Percentiles rank a stretch among this genome's conserved stretches.
Evolutionary conservation across 2,113 vertebrate species (phyloP).

Genomic region (Glaucomys volans): DNA sequence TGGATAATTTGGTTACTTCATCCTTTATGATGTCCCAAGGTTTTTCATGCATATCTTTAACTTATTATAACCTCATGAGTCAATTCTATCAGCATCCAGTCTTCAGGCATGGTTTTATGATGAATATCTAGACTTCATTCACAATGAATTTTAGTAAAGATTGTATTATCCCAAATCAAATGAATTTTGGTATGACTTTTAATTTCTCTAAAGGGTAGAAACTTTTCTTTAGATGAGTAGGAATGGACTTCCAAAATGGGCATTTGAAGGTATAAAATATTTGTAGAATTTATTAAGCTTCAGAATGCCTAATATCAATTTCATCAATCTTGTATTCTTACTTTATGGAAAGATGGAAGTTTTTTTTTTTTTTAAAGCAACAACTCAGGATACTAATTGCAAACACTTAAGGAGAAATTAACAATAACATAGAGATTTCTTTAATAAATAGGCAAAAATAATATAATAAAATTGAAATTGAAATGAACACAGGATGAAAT

Average conservation of each 20-base stretch:
- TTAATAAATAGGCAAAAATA: constrained; percentile 2
- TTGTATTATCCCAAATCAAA: neutral
- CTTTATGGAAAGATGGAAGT: neutral
- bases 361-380: neutral
- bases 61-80: neutral
- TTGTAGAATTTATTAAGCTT: constrained; percentile 23
- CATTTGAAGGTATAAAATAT: neutral
- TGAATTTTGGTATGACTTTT: neutral
- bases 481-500: constrained; percentile 16
- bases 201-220: constrained; percentile 1
- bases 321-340: constrained; percentile 13
- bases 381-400: neutral
- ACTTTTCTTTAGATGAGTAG: neutral
- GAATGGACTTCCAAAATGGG: neutral
- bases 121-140: neutral
- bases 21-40: neutral
- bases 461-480: constrained; percentile 35
- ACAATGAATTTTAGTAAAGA: neutral
- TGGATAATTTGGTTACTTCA: neutral
- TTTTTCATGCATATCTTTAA: neutral
- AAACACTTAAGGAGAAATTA: neutral
- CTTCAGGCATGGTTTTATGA: neutral
- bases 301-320: constrained; percentile 3
- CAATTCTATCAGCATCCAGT: neutral
- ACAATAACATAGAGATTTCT: neutral